Conservation (phyloP, 2,797 vertebrate species). For the Dromococcyx pavoninus region DNA sequence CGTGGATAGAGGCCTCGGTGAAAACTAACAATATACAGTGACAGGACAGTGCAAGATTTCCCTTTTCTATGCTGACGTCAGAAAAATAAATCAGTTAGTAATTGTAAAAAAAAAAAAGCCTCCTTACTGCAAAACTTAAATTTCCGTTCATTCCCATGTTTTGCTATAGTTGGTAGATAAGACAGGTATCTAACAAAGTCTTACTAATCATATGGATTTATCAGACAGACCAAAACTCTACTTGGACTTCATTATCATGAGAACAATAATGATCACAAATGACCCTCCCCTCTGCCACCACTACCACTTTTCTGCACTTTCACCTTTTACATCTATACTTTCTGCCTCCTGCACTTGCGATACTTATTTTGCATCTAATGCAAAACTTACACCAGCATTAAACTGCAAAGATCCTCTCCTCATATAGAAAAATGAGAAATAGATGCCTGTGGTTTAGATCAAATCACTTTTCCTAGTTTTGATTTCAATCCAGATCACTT, state of each 20-base stretch:
- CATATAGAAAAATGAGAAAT: not conserved
- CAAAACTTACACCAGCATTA: not conserved
- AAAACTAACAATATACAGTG: not conserved
- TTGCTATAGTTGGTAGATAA: not conserved
- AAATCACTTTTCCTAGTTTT: not conserved
- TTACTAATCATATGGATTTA: not conserved
- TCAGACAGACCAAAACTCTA: not conserved
- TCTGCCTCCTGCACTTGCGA: not conserved
- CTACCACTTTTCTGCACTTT: not conserved
- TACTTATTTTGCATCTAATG: not conserved
- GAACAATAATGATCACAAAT: not conserved
- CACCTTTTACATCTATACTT: not conserved
- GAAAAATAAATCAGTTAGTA: not conserved
- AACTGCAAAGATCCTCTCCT: not conserved
- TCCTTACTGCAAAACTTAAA: not conserved
- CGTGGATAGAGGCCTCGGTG: rapidly evolving
- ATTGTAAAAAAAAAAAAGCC: not conserved
- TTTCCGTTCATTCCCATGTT: not conserved
- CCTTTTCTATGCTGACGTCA: not conserved
- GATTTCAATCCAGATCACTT: not conserved
- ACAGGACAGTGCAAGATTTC: not conserved
- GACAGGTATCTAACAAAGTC: not conserved
- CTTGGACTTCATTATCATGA: not conserved
- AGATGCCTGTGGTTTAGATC: not conserved
- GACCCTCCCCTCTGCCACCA: not conserved